These are phyloP conservation scores for Trachythela sp. DNA, from an alignment of 64 coral and sea anemone genomes.

Conservation along the genomic window DNA sequence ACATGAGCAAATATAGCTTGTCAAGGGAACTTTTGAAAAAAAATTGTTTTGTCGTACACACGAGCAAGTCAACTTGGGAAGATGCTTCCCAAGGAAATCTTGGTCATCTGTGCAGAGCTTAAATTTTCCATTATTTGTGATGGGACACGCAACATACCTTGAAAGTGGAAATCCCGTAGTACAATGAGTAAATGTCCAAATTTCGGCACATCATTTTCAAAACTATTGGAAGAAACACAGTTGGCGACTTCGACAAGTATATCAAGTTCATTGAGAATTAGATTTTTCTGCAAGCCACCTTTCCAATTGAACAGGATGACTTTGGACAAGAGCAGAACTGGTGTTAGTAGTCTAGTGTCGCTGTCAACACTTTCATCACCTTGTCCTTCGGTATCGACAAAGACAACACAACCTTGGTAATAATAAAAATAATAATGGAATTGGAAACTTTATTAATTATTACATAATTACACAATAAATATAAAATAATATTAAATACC, in stretches of 20 bases:
- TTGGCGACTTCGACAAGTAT: neutral
- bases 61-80: neutral
- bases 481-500: too few species aligned
- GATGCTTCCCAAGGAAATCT: neutral
- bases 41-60: too few species aligned
- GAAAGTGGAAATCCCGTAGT: constrained; percentile 1
- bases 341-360: neutral
- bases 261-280: neutral
- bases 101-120: neutral
- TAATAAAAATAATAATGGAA: too few species aligned
- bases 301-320: neutral
- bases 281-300: neutral
- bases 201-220: neutral
- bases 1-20: neutral
- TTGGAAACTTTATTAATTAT: too few species aligned
- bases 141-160: neutral
- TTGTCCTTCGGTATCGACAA: neutral
- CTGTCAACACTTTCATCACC: neutral
- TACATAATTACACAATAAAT: too few species aligned
- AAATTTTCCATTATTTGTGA: neutral
- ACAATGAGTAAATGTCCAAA: neutral
- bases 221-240: neutral
- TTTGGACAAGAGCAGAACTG: neutral
- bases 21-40: neutral
- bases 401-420: neutral